These are phyloP conservation scores for Trichacis sp. DNA, from an alignment of 2,888 invertebrate species.

Conservation along the genomic window DNA sequence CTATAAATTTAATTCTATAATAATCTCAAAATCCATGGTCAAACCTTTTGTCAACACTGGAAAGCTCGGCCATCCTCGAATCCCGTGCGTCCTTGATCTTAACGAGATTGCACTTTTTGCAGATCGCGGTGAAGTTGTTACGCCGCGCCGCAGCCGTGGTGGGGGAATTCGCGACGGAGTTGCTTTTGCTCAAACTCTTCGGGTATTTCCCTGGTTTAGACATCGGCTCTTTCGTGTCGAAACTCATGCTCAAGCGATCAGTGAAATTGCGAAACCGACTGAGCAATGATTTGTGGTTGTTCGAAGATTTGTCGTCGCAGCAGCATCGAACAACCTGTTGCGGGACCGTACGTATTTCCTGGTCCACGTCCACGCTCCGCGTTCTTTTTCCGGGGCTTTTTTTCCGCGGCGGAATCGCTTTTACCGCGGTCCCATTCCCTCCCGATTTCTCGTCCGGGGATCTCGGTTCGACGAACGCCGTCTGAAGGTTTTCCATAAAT, in stretches of 20 bases:
- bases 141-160: slow-evolving; percentile 41
- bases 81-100: slow-evolving; percentile 50
- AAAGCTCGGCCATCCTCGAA: slow-evolving; percentile 48
- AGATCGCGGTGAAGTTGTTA: slow-evolving; percentile 43
- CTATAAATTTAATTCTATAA: too few relatives aligned
- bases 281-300: slow-evolving; percentile 69
- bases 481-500: too few relatives aligned
- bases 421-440: slow-evolving; percentile 55
- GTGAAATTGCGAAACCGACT: slow-evolving; percentile 72
- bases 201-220: slow-evolving; percentile 44
- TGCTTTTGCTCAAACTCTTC: slow-evolving; percentile 57
- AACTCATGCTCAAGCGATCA: slow-evolving; percentile 71
- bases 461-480: slow-evolving; percentile 23
- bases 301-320: slow-evolving; percentile 59
- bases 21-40: too few relatives aligned
- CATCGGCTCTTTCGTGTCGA: slow-evolving; percentile 67
- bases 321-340: slow-evolving; percentile 53
- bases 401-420: slow-evolving; percentile 43
- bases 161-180: slow-evolving; percentile 50
- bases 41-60: slow-evolving; percentile 54
- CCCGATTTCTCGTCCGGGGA: slow-evolving; percentile 5
- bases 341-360: slow-evolving; percentile 38
- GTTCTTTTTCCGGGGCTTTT: slow-evolving; percentile 45
- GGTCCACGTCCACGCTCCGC: slow-evolving; percentile 38
- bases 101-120: slow-evolving; percentile 59